Evolutionary conservation across 2,797 vertebrate genomes (phyloP), one percentile per base, ranked within the genome.

Genomic region (Hippopotamyrus pictus): DNA sequence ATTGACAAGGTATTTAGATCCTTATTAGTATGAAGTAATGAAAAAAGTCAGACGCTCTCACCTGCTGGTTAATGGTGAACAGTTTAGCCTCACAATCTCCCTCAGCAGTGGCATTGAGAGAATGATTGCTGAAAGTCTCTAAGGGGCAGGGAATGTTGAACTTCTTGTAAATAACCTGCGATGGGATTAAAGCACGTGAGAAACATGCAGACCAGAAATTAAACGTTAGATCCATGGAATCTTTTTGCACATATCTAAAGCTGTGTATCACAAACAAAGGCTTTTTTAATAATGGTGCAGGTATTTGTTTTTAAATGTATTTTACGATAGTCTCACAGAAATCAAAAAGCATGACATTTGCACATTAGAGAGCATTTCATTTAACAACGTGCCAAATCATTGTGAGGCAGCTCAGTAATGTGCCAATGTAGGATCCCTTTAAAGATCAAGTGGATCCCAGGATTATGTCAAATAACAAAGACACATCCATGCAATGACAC

Each of bases 91-190:
- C 59, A 87, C 96, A 96, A 0, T 94, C 91, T 0, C 93, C 96
- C 48, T 92, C 89, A 46, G 46, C 0, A 19, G 46, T 89, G 33
- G 88, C 1, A 76, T 59, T 94, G 84, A 91, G 59, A 3, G 93
- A 92, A 54, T 88, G 87, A 92, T 96, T 96, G 5, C 87, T 90
- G 62, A 95, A 94, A 17, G 90, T 91, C 17, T 94, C 94, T 59
- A 95, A 90, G 14, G 92, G 92, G 90, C 97, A 99, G 1, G 93
- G 0, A 83, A 98, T 96, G 92, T 97, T 95, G 95, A 98, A 98
- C 93, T 95, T 98, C 94, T 99, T 98, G 92, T 98, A 99, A 95
- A 99, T 97, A 89, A 99, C 97, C 98, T 99, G 90, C 85, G 14
- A 19, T 83, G 89, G 17, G 76, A 19, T 82, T 17, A 86, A 41